Conservation (phyloP, 2,888 invertebrate species). For the Orchesellides sinensis region DNA sequence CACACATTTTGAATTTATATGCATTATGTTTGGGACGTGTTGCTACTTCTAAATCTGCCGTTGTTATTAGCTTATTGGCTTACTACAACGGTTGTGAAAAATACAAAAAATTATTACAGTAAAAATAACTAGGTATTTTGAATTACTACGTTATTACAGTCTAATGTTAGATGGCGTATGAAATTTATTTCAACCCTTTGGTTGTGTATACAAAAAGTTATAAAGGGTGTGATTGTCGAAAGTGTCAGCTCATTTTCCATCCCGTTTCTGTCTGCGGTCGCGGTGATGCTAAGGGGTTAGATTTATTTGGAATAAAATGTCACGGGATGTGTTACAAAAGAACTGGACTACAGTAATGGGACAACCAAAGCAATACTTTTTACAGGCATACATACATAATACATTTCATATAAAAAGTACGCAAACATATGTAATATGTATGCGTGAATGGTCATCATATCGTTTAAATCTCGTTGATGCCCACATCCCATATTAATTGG, state of each 20-base stretch:
- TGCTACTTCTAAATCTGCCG: constrained; percentile 53
- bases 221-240: not conserved
- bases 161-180: no score
- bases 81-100: not conserved
- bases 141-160: no score
- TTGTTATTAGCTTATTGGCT: constrained; percentile 56
- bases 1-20: constrained; percentile 53
- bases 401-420: no score
- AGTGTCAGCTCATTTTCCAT: not conserved
- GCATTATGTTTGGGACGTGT: constrained; percentile 59
- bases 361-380: no score
- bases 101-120: not conserved
- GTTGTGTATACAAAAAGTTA: not conserved
- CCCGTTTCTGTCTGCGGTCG: constrained; percentile 22
- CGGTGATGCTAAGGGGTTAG: constrained; percentile 47
- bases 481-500: constrained; percentile 58
- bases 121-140: no score
- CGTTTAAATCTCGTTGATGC: constrained; percentile 60
- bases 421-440: no score
- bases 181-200: not conserved
- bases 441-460: constrained; percentile 37
- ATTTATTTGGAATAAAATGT: constrained; percentile 36
- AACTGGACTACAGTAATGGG: constrained; percentile 5
- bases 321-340: not conserved
- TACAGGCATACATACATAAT: no score